Conservation (phyloP, 2,113 vertebrate genomes). For the Phycodurus eques region DNA sequence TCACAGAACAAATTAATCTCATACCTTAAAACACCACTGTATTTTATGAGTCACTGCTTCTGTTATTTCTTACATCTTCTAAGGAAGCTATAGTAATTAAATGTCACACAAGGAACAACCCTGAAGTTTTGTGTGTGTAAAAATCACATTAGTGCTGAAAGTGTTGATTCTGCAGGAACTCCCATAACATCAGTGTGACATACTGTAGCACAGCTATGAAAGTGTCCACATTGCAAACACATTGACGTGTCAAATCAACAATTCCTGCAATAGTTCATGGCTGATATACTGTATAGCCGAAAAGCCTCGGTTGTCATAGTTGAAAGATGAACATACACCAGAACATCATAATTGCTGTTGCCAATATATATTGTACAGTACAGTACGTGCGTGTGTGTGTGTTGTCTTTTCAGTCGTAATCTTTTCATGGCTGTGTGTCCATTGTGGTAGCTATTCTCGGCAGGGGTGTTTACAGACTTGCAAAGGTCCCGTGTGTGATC, state of each 20-base stretch:
- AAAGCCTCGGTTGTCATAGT: constrained; percentile 21
- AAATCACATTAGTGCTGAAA: not conserved
- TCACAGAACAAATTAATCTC: too few relatives aligned
- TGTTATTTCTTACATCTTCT: constrained; percentile 4
- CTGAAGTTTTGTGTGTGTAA: not conserved
- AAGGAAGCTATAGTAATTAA: constrained; percentile 1
- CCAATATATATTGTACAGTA: not conserved
- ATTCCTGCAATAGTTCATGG: constrained; percentile 29
- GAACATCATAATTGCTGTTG: not conserved
- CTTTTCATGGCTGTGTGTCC: constrained; percentile 6
- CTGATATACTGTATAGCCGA: constrained; percentile 5
- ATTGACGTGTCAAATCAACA: constrained; percentile 36
- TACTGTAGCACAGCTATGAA: constrained; percentile 4
- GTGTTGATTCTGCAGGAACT: not conserved
- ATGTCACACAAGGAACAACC: not conserved
- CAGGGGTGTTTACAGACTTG: constrained; percentile 31
- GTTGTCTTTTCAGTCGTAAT: constrained; percentile 20
- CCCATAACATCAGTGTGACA: not conserved
- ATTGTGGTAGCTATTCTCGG: constrained; percentile 4
- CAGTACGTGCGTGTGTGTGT: constrained; percentile 1
- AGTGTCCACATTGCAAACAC: constrained; percentile 1
- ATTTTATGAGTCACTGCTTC: not conserved
- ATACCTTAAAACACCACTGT: too few relatives aligned
- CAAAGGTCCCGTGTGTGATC: constrained; percentile 26
- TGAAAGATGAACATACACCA: constrained; percentile 22